Evolutionary conservation across 92 coral and sea anemone species (phyloP), one percentile per base, ranked within the genome.

Genomic region (Epizoanthus fatuus): DNA sequence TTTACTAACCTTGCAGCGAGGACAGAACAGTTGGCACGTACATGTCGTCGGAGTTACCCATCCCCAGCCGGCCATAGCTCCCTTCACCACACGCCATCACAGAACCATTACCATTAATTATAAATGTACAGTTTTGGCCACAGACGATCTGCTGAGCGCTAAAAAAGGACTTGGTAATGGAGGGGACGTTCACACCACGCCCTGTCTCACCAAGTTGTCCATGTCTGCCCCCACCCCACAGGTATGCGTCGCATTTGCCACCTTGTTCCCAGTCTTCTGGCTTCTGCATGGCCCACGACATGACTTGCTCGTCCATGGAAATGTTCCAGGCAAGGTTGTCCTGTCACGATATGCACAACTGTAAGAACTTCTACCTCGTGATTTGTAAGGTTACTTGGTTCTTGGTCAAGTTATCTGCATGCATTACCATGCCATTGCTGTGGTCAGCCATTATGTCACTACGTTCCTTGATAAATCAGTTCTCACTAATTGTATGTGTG

Each of bases 191-290:
- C 9, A 92, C 93, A 17, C 95, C 98, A 42, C 94, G 90, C 5
- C 98, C 98, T 51, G 93, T 85, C 79, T 94, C 95, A 1, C 93
- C 98, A 11, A 94, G 74, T 60, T 94, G 98, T 7, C 98, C 98
- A 76, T 94, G 98, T 65, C 98, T 79, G 15, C 98, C 98, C 45
- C 98, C 98, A 13, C 98, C 98, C 98, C 98, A 94, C 55, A 94
- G 92, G 86, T 81, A 94, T 38, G 91, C 98, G 63, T 94, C 98
- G 63, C 94, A 92, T 81, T 92, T 91, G 54, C 92, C 98, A 53
- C 95, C 93, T 59, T 92, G 92, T 84, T 92, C 95, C 98, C 98
- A 94, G 56, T 94, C 93, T 77, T 92, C 95, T 17, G 98, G 98
- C 47, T 88, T 88, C 72, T 89, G 93, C 80, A 86, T 93, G 69